Conservation (phyloP, 2,888 invertebrate genomes). For the Agrenia bidenticulata region DNA sequence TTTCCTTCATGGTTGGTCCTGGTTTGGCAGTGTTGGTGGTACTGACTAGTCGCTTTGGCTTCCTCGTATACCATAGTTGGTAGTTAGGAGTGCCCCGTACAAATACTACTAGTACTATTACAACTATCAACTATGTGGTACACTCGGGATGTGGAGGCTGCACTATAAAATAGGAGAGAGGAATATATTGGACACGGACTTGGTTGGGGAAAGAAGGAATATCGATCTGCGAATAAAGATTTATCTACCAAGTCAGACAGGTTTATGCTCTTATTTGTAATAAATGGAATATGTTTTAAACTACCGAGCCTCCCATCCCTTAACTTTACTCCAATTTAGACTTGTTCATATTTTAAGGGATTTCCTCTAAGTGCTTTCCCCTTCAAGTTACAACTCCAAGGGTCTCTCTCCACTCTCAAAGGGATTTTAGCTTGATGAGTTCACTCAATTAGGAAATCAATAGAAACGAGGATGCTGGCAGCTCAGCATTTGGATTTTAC, state of each 20-base stretch:
- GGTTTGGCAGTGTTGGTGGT: too few species aligned
- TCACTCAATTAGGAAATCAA: too few species aligned
- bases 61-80: too few species aligned
- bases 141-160: not conserved
- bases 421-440: too few species aligned
- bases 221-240: slow-evolving; percentile 44
- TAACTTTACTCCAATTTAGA: slow-evolving; percentile 2
- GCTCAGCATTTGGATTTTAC: too few species aligned
- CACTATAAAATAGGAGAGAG: not conserved
- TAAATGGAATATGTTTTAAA: slow-evolving; percentile 51
- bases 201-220: slow-evolving; percentile 17
- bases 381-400: too few species aligned
- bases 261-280: slow-evolving; percentile 49
- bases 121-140: too few species aligned
- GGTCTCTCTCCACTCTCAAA: too few species aligned
- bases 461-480: too few species aligned
- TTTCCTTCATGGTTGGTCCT: not conserved
- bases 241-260: slow-evolving; percentile 46
- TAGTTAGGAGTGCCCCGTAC: too few species aligned
- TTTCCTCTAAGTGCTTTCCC: too few species aligned
- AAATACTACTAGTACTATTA: not conserved
- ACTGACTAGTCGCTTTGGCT: too few species aligned
- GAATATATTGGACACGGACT: not conserved
- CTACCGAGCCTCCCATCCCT: slow-evolving; percentile 16
- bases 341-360: slow-evolving; percentile 38